These are phyloP conservation scores for Picathartes gymnocephalus DNA, from an alignment of 2,113 vertebrate species.

Conservation along the genomic window DNA sequence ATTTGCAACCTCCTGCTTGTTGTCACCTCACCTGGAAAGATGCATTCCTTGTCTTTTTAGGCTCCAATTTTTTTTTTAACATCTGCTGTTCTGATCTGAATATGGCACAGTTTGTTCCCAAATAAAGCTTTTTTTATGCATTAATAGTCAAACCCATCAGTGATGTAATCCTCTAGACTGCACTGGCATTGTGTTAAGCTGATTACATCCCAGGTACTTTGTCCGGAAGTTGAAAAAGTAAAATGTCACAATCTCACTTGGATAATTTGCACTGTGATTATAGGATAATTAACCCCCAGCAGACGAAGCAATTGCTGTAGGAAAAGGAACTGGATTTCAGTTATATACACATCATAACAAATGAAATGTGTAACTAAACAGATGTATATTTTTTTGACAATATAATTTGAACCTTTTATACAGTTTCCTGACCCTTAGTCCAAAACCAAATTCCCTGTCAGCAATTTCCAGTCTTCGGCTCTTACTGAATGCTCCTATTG, in stretches of 20 bases:
- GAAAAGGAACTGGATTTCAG: not conserved
- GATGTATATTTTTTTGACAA: not conserved
- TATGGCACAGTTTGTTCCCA: not conserved
- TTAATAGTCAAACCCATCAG: not conserved
- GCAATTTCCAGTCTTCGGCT: not conserved
- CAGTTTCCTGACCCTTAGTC: not conserved
- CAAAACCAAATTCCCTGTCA: not conserved
- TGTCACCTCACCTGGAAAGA: not conserved
- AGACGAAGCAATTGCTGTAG: not conserved
- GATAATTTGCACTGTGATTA: not conserved
- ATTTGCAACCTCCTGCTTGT: not conserved
- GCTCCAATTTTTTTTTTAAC: not conserved
- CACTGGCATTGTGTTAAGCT: not conserved
- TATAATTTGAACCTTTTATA: not conserved
- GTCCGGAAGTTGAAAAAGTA: not conserved
- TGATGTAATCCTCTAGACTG: not conserved
- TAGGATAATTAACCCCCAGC: not conserved
- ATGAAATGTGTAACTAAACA: not conserved
- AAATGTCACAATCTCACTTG: not conserved
- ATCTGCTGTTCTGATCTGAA: not conserved
- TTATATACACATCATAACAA: not conserved
- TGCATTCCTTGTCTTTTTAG: fast-evolving
- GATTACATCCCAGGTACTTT: not conserved
- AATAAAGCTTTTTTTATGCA: not conserved
- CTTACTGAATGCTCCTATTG: not conserved